Evolutionary conservation across 92 coral and sea anemone genomes (phyloP), one percentile per base, ranked within the genome.

Genomic region (Porites cylindrica): DNA sequence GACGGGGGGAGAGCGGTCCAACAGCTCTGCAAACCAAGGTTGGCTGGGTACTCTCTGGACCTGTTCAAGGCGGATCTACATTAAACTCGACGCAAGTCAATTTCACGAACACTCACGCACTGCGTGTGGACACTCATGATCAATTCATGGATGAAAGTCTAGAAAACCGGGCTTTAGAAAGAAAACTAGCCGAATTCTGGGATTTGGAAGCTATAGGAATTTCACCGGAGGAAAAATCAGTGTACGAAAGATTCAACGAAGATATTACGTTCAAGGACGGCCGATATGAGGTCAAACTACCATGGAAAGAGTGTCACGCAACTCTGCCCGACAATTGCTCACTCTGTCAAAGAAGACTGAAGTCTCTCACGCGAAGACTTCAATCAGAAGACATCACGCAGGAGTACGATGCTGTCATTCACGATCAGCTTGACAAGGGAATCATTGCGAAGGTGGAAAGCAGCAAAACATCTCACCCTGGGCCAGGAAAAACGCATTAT

Each of bases 1-100:
- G 10, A 14, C 67, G 80, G 51, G 92, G 90, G 3, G 82, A 56
- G 10, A 7, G 20, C 70, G 90, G 85, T 10, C 90, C 82, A 9
- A 64, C 74, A 43, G 92, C 90, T 13, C 60, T 89, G 66, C 66
- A 92, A 83, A 89, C 90, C 38, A 77, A 53, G 24, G 51, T 72
- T 7, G 85, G 90, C 56, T 88, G 92, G 87, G 80, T 81, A 2
- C 73, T 91, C 1, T 91, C 92, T 21, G 90, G 90, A 19, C 85
- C 66, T 12, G 80, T 51, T 20, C 51, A 80, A 64, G 54, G 54
- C 8, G 20, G 47, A 52, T 19, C 79, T 20, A 1, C 32, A 2
- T 75, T 60, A 7, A 63, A 75, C 64, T 54, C 60, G 10, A 13
- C 10, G 3, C 54, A 63, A 53, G 79, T 75, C 64, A 75, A 75